Base-by-base conservation (phyloP, 2,888 invertebrate genomes). In the Hydrotaea cyrtoneurina region DNA sequence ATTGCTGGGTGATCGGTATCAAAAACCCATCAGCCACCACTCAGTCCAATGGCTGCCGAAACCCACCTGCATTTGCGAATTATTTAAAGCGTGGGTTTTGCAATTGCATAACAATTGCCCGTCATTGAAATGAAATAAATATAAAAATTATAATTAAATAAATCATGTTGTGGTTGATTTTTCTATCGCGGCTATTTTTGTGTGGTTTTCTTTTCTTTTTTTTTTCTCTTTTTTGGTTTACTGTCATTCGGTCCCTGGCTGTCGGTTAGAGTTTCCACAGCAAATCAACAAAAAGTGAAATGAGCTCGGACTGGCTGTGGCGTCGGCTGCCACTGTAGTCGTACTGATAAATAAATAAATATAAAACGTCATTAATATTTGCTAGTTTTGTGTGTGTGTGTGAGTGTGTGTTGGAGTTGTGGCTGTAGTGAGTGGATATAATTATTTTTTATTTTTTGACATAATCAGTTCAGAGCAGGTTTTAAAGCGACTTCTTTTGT, bases 81-180 rank as follows among this genome's bases (percentile, higher is more conserved):
- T 15, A 5, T 50, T 50, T 50, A n/a, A 50, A 43, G 13, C 43
- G 15, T 43, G 43, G 15, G 13, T 50, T 31, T 31, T 31, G 7
- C 31, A 31, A 31, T 4, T 31, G n/a, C n/a, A n/a, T n/a, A n/a
- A n/a, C n/a, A n/a, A n/a, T n/a, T n/a, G n/a, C n/a, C n/a, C n/a
- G n/a, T n/a, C n/a, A 31, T 31, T 31, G 31, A 2, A 31, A 31
- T 31, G 7, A 31, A 31, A 31, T 31, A 31, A 31, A 31, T 31
- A 31, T 7, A 66, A 66, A 39, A 39, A 66, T 66, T 66, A 66
- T 66, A 66, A 66, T 43, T 66, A 39, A 66, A 66, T 66, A 66
- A 66, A 66, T 66, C 19, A 66, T 66, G 66, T 66, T 66, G 66
- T 66, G 66, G 66, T 21, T 1, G 8, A 39, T 43, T 66, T 66